phyloP scores from a whole-genome alignment of 2,113 vertebrate species.

The Leptocoma aspasia region DNA sequence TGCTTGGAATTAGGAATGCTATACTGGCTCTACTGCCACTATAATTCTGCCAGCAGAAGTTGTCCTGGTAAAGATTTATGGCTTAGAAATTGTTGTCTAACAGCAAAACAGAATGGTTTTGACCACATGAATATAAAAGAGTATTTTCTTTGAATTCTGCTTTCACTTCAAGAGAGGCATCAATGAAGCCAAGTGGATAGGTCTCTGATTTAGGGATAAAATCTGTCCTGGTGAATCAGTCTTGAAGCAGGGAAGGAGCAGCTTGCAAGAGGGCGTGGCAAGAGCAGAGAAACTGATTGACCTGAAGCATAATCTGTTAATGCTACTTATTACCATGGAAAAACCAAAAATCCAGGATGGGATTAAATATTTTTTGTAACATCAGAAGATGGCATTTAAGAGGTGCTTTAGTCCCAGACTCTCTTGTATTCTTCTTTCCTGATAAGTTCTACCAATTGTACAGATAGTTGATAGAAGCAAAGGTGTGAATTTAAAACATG shows the following conservation, averaged over 20 bases:
- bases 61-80: neutral
- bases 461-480: neutral
- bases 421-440: neutral
- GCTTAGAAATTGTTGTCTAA: neutral
- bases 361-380: neutral
- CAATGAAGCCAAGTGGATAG: neutral
- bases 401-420: neutral
- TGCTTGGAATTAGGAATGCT: neutral
- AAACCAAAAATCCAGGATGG: neutral
- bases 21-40: neutral
- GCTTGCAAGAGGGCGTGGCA: neutral
- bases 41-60: neutral
- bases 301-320: neutral
- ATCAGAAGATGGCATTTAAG: neutral
- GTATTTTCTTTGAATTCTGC: neutral
- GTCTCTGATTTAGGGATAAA: neutral
- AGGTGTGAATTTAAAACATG: neutral
- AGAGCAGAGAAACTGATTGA: neutral
- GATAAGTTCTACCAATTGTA: neutral
- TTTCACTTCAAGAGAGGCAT: neutral
- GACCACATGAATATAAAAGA: neutral
- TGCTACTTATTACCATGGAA: neutral
- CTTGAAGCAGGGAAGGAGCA: neutral
- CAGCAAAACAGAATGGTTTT: neutral
- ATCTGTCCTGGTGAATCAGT: neutral